These are phyloP conservation scores for Xanthia icteritia DNA, from an alignment of 2,888 invertebrate genomes.

Conservation along the genomic window DNA sequence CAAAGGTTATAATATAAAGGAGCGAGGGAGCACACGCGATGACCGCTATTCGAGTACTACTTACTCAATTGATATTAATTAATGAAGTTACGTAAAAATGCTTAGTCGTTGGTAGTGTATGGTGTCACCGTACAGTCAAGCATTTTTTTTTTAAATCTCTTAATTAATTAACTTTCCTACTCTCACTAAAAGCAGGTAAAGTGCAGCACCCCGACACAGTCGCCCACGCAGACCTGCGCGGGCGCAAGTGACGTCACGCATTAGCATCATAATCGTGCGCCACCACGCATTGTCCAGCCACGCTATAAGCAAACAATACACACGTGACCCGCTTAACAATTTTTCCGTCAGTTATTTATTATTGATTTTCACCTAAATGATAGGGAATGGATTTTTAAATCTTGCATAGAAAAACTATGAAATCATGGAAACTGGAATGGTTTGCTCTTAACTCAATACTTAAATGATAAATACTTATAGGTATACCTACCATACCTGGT, in stretches of 20 bases:
- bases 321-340: slow-evolving; percentile 52
- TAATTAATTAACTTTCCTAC: not conserved
- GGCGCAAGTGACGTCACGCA: slow-evolving; percentile 64
- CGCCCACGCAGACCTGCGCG: slow-evolving; percentile 29
- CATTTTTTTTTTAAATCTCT: not conserved
- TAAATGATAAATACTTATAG: not conserved
- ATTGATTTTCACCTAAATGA: not conserved
- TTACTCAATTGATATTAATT: too few species aligned
- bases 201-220: slow-evolving; percentile 7
- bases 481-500: too few species aligned
- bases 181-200: not conserved
- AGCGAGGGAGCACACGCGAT: too few species aligned
- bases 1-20: too few species aligned
- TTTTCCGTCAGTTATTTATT: too few species aligned
- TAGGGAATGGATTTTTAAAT: not conserved
- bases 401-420: not conserved
- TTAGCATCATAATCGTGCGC: slow-evolving; percentile 70
- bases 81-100: too few species aligned
- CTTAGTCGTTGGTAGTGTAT: too few species aligned
- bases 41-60: too few species aligned
- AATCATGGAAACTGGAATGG: not conserved
- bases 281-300: slow-evolving; percentile 58
- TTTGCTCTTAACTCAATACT: not conserved
- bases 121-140: too few species aligned
- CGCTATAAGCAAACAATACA: slow-evolving; percentile 56